phyloP scores from a whole-genome alignment of 2,888 invertebrate genomes.

The Lingula anatina region DNA sequence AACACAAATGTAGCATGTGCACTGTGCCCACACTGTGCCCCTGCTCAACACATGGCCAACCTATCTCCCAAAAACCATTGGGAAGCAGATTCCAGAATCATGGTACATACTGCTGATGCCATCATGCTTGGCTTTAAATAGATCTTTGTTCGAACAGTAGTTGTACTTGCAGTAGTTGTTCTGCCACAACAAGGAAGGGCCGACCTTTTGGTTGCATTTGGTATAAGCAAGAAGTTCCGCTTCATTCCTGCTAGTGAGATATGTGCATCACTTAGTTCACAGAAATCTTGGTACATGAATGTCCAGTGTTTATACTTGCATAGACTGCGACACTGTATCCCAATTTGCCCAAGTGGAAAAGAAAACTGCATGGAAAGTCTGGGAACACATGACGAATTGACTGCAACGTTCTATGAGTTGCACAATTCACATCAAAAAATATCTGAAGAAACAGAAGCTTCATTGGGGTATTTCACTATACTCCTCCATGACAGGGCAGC shows the following conservation, averaged over 20 bases:
- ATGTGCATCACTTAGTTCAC: constrained; percentile 5
- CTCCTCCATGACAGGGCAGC: too few species aligned
- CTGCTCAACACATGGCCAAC: neutral
- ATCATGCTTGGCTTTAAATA: constrained; percentile 2
- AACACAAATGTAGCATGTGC: neutral
- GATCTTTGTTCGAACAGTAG: constrained; percentile 10
- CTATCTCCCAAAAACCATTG: constrained; percentile 12
- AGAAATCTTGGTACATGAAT: constrained; percentile 4
- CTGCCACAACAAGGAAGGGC: neutral
- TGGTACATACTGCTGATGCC: constrained; percentile 9
- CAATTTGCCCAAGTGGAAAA: constrained; percentile 6
- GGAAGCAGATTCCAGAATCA: too few species aligned
- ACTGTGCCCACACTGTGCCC: constrained; percentile 1
- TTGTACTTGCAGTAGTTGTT: constrained; percentile 10
- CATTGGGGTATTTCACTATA: too few species aligned
- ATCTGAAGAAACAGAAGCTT: too few species aligned
- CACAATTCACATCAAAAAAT: too few species aligned
- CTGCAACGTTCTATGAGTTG: too few species aligned
- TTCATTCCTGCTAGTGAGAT: constrained; percentile 14
- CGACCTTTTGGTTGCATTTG: constrained; percentile 14
- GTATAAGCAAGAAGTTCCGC: constrained; percentile 9
- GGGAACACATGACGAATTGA: neutral
- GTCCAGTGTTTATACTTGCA: constrained; percentile 13
- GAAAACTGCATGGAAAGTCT: constrained; percentile 8
- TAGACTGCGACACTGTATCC: constrained; percentile 15